Evolutionary conservation across 23 tunicate species (phyloP).

Genomic region (Styela plicata): DNA sequence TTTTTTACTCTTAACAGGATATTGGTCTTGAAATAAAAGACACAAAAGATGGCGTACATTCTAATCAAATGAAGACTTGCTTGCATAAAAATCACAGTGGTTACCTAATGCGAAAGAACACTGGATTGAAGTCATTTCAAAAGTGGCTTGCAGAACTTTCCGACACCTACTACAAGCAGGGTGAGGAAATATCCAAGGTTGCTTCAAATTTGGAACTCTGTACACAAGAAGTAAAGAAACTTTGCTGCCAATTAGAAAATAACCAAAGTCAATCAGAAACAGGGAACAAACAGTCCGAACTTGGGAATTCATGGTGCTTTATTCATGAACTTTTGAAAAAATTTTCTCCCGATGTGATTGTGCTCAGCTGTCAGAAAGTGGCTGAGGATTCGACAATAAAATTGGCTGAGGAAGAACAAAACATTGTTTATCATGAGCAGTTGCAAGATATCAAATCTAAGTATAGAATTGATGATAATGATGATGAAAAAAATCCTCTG

Average conservation of each 20-base stretch:
- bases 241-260: background rate
- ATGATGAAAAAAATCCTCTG: background rate
- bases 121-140: background rate
- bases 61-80: background rate
- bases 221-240: too few relatives aligned
- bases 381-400: background rate
- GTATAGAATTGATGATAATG: background rate
- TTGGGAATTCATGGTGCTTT: background rate
- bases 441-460: background rate
- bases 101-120: background rate
- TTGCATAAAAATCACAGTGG: background rate
- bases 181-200: background rate
- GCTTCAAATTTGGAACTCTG: background rate
- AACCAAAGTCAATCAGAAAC: background rate
- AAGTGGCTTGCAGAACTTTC: background rate
- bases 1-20: background rate
- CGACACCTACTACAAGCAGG: background rate
- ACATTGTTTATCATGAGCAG: background rate
- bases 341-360: conserved; percentile 2
- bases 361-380: background rate
- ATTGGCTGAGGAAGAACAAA: background rate
- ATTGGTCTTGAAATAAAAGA: background rate
- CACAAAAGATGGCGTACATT: background rate
- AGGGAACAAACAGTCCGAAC: background rate
- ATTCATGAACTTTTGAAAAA: background rate